Percentiles rank a stretch among this genome's conserved stretches.
These are phyloP conservation scores for Euglossa dilemma DNA, from an alignment of 1,140 invertebrate genomes.

Conservation along the genomic window DNA sequence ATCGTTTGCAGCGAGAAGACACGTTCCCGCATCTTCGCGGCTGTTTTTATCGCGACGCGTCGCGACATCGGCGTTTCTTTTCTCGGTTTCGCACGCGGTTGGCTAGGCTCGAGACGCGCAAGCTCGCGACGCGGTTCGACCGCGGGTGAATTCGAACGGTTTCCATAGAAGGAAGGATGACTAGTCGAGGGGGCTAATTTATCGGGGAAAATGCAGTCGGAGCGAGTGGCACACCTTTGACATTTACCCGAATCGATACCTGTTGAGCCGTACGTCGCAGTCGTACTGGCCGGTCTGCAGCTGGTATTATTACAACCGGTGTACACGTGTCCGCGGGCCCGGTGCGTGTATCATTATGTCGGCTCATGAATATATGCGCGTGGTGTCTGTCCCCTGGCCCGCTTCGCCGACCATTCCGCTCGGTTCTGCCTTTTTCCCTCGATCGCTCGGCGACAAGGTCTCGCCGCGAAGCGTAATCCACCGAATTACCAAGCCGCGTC, in stretches of 20 bases:
- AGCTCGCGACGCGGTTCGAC: background rate
- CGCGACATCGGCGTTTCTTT: background rate
- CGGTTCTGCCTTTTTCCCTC: background rate
- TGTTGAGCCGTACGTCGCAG: constrained; percentile 55
- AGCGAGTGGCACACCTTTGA: constrained; percentile 41
- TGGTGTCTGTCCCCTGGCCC: constrained; percentile 13
- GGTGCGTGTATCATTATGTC: constrained; percentile 52
- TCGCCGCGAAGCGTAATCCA: background rate
- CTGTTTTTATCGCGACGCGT: constrained; percentile 13
- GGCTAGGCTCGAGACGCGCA: background rate
- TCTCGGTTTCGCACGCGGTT: too few species aligned
- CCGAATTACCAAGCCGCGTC: background rate
- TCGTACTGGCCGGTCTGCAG: background rate
- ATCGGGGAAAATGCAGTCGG: constrained; percentile 31
- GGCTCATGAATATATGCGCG: constrained; percentile 51
- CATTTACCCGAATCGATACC: constrained; percentile 63
- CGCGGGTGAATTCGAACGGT: constrained; percentile 17
- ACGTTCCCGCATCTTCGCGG: background rate
- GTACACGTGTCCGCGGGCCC: constrained; percentile 31
- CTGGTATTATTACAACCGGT: constrained; percentile 20
- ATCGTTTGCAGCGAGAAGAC: too few species aligned
- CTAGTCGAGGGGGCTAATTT: constrained; percentile 4
- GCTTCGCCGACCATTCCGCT: constrained; percentile 49
- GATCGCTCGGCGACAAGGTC: background rate
- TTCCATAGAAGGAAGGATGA: constrained; percentile 22